Evolutionary conservation across 2,888 invertebrate genomes (phyloP), one percentile per base, ranked within the genome.

Genomic region (Mythimna loreyi): DNA sequence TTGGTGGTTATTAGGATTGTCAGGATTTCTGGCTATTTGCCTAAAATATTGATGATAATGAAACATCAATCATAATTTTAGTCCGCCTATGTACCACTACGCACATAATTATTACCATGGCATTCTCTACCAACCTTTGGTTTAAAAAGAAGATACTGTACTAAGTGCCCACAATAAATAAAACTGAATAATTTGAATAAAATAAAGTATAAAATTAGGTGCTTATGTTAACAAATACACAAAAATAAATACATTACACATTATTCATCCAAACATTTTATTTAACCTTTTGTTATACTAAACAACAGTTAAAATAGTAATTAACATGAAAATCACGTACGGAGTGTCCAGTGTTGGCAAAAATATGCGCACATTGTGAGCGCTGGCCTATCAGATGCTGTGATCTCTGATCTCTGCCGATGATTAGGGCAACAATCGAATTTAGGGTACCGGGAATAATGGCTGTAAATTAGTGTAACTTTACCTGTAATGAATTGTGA

Each of bases 241-340:
- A 28, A 28, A 28, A n/a, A n/a, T n/a, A n/a, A n/a, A n/a, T n/a
- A n/a, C n/a, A n/a, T n/a, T 28, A 28, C 28, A 50, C n/a, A 45
- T 30, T n/a, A 23, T 28, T 11, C n/a, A 30, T 45, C 30, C 61
- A 77, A 75, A 68, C 40, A 52, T 67, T 53, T 47, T 49, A 49
- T 43, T 47, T 19, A 57, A 53, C 36, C 30, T 43, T 59, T 57
- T 52, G 8, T 58, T 47, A 13, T 60, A 49, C 65, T 59, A 63
- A 71, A 65, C 78, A 59, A 61, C 64, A 52, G 53, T 58, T 67
- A 52, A 81, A 64, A 45, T 40, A 16, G 57, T 59, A 82, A 79
- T 79, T 74, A 74, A 53, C 43, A 67, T 58, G 65, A 55, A 64
- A 58, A 78, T 61, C 79, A 79, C 79, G 79, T 73, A 3, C 75